Conservation (phyloP, 92 coral and sea anemone species). For the Hydrozoanthus gracilis region DNA sequence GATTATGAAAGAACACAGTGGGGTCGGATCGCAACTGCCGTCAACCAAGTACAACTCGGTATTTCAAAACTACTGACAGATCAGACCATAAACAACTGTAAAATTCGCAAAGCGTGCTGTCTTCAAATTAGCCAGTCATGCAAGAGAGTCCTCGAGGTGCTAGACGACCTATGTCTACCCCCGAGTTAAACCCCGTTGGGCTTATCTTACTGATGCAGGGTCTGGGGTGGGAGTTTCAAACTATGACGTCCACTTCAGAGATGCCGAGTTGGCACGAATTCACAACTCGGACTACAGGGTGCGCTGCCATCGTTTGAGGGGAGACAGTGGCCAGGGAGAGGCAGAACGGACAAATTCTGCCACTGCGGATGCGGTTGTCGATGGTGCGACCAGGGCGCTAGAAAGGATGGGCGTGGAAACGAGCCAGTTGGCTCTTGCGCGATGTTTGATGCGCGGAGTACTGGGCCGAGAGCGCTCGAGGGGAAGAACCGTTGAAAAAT, state of each 20-base stretch:
- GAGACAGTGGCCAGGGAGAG: slow-evolving; percentile 13
- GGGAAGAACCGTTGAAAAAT: background rate
- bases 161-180: background rate
- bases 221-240: slow-evolving; percentile 3
- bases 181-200: background rate
- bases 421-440: slow-evolving; percentile 29
- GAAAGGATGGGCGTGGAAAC: slow-evolving; percentile 8
- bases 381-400: background rate
- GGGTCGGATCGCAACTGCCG: slow-evolving; percentile 5
- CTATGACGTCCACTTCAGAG: slow-evolving; percentile 9
- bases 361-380: slow-evolving; percentile 8
- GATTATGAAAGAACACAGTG: background rate
- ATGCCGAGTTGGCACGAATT: slow-evolving; percentile 10
- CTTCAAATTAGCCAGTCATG: background rate
- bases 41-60: slow-evolving; percentile 9
- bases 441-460: background rate
- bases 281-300: slow-evolving; percentile 10
- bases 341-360: slow-evolving; percentile 12
- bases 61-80: slow-evolving; percentile 2
- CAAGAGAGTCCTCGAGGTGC: slow-evolving; percentile 7
- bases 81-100: slow-evolving; percentile 1
- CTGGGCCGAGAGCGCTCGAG: slow-evolving; percentile 36
- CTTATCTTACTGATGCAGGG: background rate
- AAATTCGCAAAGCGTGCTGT: slow-evolving; percentile 2
- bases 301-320: slow-evolving; percentile 13